Conservation (phyloP, 2,888 invertebrate species). For the Sphaeridia pumilis region DNA sequence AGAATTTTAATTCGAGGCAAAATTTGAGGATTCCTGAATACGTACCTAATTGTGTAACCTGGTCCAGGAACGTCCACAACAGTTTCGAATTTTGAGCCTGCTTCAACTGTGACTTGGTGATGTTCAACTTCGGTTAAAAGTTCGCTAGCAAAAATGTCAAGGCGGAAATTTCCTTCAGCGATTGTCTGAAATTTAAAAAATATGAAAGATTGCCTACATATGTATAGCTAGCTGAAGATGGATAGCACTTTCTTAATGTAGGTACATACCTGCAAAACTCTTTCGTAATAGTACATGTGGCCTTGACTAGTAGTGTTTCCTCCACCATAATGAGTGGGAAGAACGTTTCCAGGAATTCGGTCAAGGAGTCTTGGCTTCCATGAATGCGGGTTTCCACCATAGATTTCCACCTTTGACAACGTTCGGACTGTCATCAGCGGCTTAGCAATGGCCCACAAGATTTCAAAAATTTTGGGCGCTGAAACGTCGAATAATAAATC, state of each 20-base stretch:
- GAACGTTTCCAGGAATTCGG: not conserved
- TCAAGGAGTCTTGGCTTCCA: slow-evolving; percentile 6
- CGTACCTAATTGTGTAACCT: not conserved
- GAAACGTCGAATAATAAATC: not conserved
- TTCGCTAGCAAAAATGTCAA: not conserved
- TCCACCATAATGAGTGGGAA: slow-evolving; percentile 12
- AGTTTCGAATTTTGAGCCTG: slow-evolving; percentile 2
- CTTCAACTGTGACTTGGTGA: not conserved
- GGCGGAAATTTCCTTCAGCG: too few species aligned
- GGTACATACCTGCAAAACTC: slow-evolving; percentile 1
- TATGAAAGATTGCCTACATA: too few species aligned
- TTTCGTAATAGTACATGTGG: not conserved
- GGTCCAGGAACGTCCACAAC: not conserved
- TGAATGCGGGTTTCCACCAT: not conserved
- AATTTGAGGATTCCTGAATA: too few species aligned
- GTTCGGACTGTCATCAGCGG: slow-evolving; percentile 8
- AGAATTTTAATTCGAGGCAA: too few species aligned
- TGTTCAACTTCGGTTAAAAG: not conserved
- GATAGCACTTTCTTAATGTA: too few species aligned
- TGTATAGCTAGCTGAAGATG: too few species aligned
- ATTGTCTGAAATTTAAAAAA: too few species aligned
- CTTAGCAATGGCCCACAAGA: slow-evolving; percentile 7
- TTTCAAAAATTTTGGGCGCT: slow-evolving; percentile 13
- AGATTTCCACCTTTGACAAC: slow-evolving; percentile 7
- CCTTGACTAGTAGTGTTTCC: not conserved